Conservation (phyloP, 53 echinoderm and acorn worm species). For the Temnopleurus reevesii region DNA sequence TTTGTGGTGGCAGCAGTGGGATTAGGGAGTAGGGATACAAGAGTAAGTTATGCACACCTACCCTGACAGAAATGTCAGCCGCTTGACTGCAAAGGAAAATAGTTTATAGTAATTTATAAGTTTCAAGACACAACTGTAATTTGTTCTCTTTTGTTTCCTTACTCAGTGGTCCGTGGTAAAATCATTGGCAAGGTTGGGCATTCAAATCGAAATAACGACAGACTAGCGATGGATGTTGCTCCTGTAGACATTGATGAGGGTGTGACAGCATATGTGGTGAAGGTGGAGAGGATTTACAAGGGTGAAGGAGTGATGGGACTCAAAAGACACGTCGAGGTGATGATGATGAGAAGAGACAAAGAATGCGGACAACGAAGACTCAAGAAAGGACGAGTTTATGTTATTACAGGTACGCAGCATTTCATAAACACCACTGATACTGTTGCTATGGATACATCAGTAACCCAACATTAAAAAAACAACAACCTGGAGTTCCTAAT, state of each 20-base stretch:
- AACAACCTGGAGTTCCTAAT: too few relatives aligned
- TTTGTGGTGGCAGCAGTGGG: too few relatives aligned
- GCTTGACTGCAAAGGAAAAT: too few relatives aligned
- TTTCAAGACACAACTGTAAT: too few relatives aligned
- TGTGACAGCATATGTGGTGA: slow-evolving; percentile 64
- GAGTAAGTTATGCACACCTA: too few relatives aligned
- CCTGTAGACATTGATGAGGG: slow-evolving; percentile 40
- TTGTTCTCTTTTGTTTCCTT: background rate
- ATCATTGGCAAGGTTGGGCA: slow-evolving; percentile 43
- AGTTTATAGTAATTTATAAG: too few relatives aligned
- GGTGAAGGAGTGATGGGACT: slow-evolving; percentile 64
- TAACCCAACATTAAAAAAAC: background rate
- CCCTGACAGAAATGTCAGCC: too few relatives aligned
- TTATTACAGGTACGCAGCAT: slow-evolving; percentile 66
- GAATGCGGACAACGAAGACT: slow-evolving; percentile 63
- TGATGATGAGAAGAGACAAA: slow-evolving; percentile 57
- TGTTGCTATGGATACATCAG: background rate
- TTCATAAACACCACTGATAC: background rate
- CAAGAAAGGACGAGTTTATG: slow-evolving; percentile 66
- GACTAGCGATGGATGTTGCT: background rate
- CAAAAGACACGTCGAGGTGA: slow-evolving; percentile 62
- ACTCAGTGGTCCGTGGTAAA: slow-evolving; percentile 66
- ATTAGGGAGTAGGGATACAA: too few relatives aligned
- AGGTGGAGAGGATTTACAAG: slow-evolving; percentile 74
- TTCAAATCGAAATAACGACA: background rate